Evolutionary conservation across 2,113 vertebrate species (phyloP).

Genomic region (Brachyhypopomus gauderio): DNA sequence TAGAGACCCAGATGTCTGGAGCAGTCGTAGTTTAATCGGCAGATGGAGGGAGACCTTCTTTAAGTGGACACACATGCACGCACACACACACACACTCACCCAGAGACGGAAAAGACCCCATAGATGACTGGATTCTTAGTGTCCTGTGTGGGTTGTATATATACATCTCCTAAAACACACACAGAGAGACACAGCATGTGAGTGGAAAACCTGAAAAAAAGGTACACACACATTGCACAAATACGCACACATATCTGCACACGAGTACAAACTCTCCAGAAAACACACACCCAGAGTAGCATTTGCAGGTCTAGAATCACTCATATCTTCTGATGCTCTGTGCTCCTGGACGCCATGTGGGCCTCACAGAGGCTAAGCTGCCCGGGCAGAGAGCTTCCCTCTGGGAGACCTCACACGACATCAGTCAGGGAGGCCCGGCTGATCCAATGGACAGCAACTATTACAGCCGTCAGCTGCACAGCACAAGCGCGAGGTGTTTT

Average conservation of each 20-base stretch:
- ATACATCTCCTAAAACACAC: conserved; percentile 86
- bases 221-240: background rate
- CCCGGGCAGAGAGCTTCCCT: background rate
- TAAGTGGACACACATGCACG: background rate
- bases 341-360: too few relatives aligned
- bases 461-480: too few relatives aligned
- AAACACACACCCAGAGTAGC: conserved; percentile 11
- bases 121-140: conserved; percentile 95
- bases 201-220: conserved; percentile 24
- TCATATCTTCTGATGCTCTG: background rate
- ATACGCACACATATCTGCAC: conserved; percentile 19
- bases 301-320: conserved; percentile 42
- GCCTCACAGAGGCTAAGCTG: background rate
- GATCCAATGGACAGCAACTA: too few relatives aligned
- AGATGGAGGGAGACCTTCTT: background rate
- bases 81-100: conserved; percentile 75
- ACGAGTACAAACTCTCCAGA: too few relatives aligned
- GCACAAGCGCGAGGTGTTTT: too few relatives aligned
- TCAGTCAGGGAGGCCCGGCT: too few relatives aligned
- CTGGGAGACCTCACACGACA: too few relatives aligned
- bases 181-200: conserved; percentile 32
- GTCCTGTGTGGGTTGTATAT: conserved; percentile 96
- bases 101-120: conserved; percentile 91
- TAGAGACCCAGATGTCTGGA: background rate
- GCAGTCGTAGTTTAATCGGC: background rate